These are phyloP conservation scores for Rhaphigaster nebulosa DNA, from an alignment of 2,888 invertebrate genomes.

Conservation along the genomic window DNA sequence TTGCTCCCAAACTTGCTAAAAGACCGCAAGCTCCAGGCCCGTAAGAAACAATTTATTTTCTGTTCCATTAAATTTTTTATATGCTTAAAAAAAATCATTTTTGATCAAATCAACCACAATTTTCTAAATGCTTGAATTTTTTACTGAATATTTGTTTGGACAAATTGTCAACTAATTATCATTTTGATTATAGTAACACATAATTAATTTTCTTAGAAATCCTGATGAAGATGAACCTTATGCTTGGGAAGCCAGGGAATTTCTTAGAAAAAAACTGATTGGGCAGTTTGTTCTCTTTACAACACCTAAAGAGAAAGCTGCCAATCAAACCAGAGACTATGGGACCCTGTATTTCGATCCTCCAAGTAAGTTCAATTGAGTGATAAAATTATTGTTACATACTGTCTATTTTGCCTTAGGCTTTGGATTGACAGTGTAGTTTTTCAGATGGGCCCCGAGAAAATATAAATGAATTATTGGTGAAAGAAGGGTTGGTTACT, in stretches of 20 bases:
- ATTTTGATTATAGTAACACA: not conserved
- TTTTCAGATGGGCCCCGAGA: slow-evolving; percentile 68
- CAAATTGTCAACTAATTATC: not conserved
- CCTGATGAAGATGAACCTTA: slow-evolving; percentile 90
- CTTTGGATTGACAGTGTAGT: not conserved
- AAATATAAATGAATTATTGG: slow-evolving; percentile 89
- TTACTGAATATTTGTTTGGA: too few relatives aligned
- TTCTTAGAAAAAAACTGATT: slow-evolving; percentile 90
- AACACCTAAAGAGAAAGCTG: slow-evolving; percentile 65
- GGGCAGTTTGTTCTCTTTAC: slow-evolving; percentile 91
- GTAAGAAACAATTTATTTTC: slow-evolving; percentile 55
- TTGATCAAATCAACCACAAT: not conserved
- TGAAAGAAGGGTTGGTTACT: slow-evolving; percentile 90
- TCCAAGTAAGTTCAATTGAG: slow-evolving; percentile 7
- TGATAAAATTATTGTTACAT: not conserved
- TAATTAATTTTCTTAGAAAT: slow-evolving; percentile 69
- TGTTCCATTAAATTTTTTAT: not conserved
- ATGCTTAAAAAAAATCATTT: too few relatives aligned
- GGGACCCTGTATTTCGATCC: slow-evolving; percentile 85
- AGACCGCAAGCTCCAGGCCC: slow-evolving; percentile 71
- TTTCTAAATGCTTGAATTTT: not conserved
- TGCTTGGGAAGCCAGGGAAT: slow-evolving; percentile 98
- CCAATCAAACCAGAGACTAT: slow-evolving; percentile 86
- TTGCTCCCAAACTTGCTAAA: slow-evolving; percentile 91
- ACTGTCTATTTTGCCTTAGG: not conserved